Evolutionary conservation across 2,113 vertebrate genomes (phyloP).

Genomic region (Sander vitreus): DNA sequence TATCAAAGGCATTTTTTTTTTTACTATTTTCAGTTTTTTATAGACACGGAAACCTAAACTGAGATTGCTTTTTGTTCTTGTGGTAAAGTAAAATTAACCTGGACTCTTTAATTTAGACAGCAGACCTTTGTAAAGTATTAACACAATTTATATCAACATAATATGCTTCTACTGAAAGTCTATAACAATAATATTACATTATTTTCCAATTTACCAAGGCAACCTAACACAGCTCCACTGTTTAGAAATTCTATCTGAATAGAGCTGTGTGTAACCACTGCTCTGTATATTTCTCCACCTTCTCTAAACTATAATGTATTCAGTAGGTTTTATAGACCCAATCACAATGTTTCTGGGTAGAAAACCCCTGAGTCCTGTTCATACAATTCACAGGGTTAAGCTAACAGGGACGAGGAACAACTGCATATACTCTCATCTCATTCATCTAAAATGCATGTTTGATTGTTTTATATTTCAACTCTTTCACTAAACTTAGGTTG

Average conservation of each 20-base stretch:
- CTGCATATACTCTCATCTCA: too few relatives aligned
- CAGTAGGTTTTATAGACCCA: background rate
- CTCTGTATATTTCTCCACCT: background rate
- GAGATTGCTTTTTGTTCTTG: background rate
- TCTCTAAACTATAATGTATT: background rate
- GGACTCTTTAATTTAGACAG: background rate
- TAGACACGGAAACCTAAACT: background rate
- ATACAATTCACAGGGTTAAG: too few relatives aligned
- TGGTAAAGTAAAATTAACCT: background rate
- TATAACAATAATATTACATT: background rate
- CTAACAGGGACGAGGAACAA: too few relatives aligned
- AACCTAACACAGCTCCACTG: background rate
- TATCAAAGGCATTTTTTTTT: background rate
- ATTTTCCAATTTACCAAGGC: slow-evolving; percentile 1
- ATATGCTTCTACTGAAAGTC: background rate
- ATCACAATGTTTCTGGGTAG: too few relatives aligned
- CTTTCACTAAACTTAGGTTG: too few relatives aligned
- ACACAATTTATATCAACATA: background rate
- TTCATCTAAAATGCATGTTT: too few relatives aligned
- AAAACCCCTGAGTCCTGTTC: too few relatives aligned
- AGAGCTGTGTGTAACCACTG: too few relatives aligned
- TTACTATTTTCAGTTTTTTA: background rate
- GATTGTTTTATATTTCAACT: too few relatives aligned
- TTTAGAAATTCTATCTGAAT: background rate
- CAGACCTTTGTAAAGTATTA: background rate